Base-by-base conservation (phyloP, 1,140 invertebrate genomes). In the Patella vulgata region DNA sequence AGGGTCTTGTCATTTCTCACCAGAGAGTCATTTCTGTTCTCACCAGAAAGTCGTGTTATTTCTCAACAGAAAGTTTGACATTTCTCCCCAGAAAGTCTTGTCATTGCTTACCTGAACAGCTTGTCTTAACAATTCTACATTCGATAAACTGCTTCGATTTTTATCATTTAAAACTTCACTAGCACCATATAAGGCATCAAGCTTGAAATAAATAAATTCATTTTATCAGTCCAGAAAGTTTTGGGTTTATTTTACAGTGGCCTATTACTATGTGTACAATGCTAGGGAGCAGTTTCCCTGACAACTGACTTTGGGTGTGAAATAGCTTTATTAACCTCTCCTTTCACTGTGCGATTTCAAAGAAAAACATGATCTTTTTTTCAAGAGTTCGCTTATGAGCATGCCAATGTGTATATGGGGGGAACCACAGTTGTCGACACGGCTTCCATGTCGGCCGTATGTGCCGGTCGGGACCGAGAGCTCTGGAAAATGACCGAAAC, bases 161-260 rank as follows among this genome's bases (percentile, higher is more conserved):
- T 64, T 28, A 25, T 46, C 8, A 4, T 42, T 57, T 21, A 72
- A 47, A 25, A 25, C 40, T 2, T 19, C 5, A 25, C 54, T 33
- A 8, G 81, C 84, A 21, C 81, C 66, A 47, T 76, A 48, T 42
- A 89, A 75, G 50, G 84, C 80, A 73, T 87, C 85, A 71, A 92
- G 88, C 86, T 87, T 63, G 43, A 78, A 65, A 17, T 19, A 28
- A 39, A 62, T 4, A 44, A 40, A 9, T 31, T 40, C 30, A n/a
- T 42, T 46, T 21, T 25, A 52, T 39, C 36, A 27, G 8, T 46
- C 6, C 43, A 46, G 8, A 5, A 36, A 8, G 33, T 36, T 36
- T 36, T 8, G 33, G 33, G 33, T 5, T 47, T n/a, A 42, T 42
- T 56, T 54, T 23, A n/a, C n/a, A 33, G 9, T 30, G n/a, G n/a